Evolutionary conservation across 2,797 vertebrate species (phyloP).

Genomic region (Lepus oiostolus): DNA sequence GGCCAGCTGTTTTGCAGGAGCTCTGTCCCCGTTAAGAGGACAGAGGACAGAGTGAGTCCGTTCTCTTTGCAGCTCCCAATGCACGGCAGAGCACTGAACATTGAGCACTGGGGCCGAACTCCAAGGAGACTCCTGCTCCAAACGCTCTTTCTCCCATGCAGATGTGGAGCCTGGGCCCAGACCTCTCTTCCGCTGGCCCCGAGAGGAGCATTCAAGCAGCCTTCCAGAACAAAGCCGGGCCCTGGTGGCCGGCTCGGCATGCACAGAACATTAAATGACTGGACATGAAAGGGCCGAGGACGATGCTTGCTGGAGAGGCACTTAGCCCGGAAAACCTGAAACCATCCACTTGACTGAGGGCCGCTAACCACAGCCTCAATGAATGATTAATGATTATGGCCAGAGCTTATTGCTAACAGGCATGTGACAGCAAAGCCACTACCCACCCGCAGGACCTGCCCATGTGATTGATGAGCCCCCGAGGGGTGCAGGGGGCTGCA

Average conservation of each 20-base stretch:
- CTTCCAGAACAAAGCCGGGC: conserved; percentile 61
- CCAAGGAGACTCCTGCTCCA: neutral
- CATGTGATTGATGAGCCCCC: conserved; percentile 82
- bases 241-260: conserved; percentile 17
- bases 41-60: neutral
- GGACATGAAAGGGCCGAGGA: conserved; percentile 75
- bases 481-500: conserved; percentile 15
- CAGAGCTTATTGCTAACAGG: conserved; percentile 88
- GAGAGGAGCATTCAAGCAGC: neutral
- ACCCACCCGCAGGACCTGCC: conserved; percentile 71
- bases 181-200: neutral
- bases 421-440: conserved; percentile 87
- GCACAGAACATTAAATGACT: conserved; percentile 70
- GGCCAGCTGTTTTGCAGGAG: neutral
- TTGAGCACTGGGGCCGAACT: neutral
- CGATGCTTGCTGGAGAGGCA: conserved; percentile 69
- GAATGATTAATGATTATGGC: conserved; percentile 88
- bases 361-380: conserved; percentile 83
- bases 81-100: neutral
- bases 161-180: neutral
- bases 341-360: conserved; percentile 82
- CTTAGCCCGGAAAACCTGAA: conserved; percentile 81
- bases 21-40: neutral
- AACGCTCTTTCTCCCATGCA: neutral
- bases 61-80: neutral